phyloP scores from a whole-genome alignment of 2,888 invertebrate genomes.

The Hololepta plana region DNA sequence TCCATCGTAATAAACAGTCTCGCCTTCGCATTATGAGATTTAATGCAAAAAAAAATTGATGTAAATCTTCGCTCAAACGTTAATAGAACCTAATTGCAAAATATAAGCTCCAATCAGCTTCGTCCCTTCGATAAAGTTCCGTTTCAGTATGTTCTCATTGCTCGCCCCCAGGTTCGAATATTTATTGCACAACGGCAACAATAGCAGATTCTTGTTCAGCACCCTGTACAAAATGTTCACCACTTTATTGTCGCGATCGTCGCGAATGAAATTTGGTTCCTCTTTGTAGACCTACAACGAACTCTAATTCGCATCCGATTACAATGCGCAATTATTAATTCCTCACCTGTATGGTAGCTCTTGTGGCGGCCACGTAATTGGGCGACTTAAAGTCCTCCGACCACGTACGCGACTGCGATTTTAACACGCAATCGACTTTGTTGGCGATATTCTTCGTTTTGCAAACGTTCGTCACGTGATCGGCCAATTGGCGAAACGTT shows the following conservation, averaged over 20 bases:
- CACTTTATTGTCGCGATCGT: conserved; percentile 22
- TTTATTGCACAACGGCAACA: conserved; percentile 23
- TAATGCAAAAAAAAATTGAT: too few species aligned
- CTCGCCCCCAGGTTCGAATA: conserved; percentile 20
- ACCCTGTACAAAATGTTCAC: conserved; percentile 24
- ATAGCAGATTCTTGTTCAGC: conserved; percentile 23
- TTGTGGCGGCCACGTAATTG: conserved; percentile 25
- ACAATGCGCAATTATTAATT: conserved; percentile 1
- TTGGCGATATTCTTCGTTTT: conserved; percentile 20
- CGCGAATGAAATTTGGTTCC: conserved; percentile 27
- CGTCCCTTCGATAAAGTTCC: conserved; percentile 27
- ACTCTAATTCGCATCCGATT: neutral
- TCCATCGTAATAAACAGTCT: too few species aligned
- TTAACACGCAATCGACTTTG: conserved; percentile 17
- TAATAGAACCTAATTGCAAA: conserved; percentile 20
- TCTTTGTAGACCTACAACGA: conserved; percentile 26
- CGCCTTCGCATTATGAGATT: too few species aligned
- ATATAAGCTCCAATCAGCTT: conserved; percentile 28
- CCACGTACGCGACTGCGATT: conserved; percentile 24
- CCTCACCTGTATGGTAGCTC: conserved; percentile 26
- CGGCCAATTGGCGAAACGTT: too few species aligned
- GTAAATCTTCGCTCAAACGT: too few species aligned
- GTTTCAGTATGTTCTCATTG: conserved; percentile 25
- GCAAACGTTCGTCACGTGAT: conserved; percentile 16
- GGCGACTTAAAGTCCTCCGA: conserved; percentile 22